phyloP scores from a whole-genome alignment of 2,113 vertebrate genomes.

The Pristiophorus japonicus region DNA sequence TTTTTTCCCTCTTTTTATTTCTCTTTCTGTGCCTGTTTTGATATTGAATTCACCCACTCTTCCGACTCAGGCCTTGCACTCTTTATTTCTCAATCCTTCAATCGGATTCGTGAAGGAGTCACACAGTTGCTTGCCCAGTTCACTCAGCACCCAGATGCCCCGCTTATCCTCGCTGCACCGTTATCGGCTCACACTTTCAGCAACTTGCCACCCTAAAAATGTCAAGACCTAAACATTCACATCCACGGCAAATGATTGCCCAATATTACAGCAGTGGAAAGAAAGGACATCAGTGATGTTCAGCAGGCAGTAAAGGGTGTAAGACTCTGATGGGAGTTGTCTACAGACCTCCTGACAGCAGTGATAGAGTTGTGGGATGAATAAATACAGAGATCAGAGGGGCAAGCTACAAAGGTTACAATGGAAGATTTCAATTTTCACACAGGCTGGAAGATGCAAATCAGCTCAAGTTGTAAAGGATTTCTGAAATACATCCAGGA shows the following conservation, averaged over 20 bases:
- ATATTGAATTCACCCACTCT: neutral
- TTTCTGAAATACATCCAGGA: neutral
- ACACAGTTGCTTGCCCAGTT: neutral
- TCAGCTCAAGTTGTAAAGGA: neutral
- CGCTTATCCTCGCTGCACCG: neutral
- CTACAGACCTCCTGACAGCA: neutral
- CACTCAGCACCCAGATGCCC: neutral
- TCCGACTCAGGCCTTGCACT: neutral
- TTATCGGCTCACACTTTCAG: neutral
- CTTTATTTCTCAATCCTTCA: too few species aligned
- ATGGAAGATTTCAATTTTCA: neutral
- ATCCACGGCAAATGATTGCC: too few species aligned
- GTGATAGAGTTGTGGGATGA: neutral
- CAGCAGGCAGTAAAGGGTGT: neutral
- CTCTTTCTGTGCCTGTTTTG: neutral
- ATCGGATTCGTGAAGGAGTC: neutral
- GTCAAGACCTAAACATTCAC: too few species aligned
- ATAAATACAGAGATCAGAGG: neutral
- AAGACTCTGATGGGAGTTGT: neutral
- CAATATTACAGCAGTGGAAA: neutral
- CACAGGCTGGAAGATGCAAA: neutral
- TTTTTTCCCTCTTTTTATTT: neutral
- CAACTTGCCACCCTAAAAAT: neutral
- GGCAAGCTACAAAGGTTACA: neutral
- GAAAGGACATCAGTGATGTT: neutral